Percentiles rank a stretch among this genome's conserved stretches.
These are phyloP conservation scores for Gallinago nigripennis DNA, from an alignment of 2,797 vertebrate genomes.

Conservation along the genomic window DNA sequence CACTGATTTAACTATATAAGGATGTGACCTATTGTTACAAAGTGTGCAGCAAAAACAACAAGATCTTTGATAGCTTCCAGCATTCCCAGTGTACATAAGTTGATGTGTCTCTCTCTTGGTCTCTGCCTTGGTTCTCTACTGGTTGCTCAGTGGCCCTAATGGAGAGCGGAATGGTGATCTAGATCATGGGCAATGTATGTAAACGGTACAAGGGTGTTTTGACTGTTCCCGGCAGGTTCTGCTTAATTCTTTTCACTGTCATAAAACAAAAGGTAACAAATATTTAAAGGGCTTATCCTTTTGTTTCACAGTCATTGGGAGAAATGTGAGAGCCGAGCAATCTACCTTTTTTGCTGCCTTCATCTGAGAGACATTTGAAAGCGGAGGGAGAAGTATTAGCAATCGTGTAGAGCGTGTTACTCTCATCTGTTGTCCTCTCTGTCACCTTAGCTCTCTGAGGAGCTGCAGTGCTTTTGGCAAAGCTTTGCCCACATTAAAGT, in stretches of 20 bases:
- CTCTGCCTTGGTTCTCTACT: background rate
- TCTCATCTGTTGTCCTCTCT: background rate
- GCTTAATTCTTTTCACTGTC: background rate
- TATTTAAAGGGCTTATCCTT: background rate
- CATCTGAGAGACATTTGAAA: background rate
- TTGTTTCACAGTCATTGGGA: background rate
- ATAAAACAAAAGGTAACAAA: background rate
- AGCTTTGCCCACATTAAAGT: background rate
- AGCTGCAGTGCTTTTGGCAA: background rate
- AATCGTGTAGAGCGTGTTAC: background rate
- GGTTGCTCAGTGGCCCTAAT: background rate
- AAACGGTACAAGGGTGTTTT: background rate
- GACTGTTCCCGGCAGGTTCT: background rate
- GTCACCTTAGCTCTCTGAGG: background rate
- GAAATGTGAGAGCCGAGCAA: background rate
- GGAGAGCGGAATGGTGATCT: background rate
- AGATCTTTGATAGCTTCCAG: background rate
- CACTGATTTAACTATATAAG: background rate
- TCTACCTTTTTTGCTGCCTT: background rate
- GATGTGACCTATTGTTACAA: background rate
- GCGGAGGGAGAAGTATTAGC: background rate
- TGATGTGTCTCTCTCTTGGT: background rate
- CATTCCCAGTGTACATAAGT: background rate
- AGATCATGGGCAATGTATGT: background rate
- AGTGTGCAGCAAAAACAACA: background rate